Evolutionary conservation across 2,888 invertebrate genomes (phyloP), one percentile per base, ranked within the genome.

Genomic region (Microctonus brassicae): DNA sequence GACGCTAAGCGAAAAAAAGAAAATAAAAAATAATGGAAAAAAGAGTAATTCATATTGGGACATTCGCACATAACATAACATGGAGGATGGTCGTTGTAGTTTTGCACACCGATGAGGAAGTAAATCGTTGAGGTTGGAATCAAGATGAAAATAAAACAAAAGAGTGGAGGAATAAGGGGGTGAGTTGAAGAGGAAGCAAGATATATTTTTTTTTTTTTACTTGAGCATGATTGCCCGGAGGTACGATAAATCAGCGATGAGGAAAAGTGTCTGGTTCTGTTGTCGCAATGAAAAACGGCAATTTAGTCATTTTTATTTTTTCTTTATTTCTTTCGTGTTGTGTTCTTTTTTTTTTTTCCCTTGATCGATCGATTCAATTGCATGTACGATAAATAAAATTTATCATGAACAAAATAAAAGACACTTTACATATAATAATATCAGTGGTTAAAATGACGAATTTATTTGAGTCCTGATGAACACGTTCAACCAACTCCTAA

Each of bases 81-180:
- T 9, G 63, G 63, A 63, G 63, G 55, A 42, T 57, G 22, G 61
- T 55, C 55, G 39, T 69, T 24, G 61, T 55, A 52, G 53, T 69
- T 69, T 69, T 69, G 34, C 61, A 47, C 55, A 62, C 67, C 60
- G 42, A 62, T 36, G 62, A 33, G 39, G 24, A 61, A 63, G 69
- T 70, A 70, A 70, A 70, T 70, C 55, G 69, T 64, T 42, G 69
- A 53, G 69, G 62, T 69, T 69, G 69, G 57, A 64, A 55, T 13
- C 13, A 39, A 33, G 52, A 61, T 26, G 20, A 29, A 17, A n/a
- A 17, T 7, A 55, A 55, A 24, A 26, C 9, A 26, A 3, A n/a
- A 24, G 3, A n/a, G n/a, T 26, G 11, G 20, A 26, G 33, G 7
- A 29, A 22, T 11, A 29, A 29, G 7, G 20, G 17, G 11, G 26